Evolutionary conservation across 2,888 invertebrate genomes (phyloP).

Genomic region (Lumbricus terrestris): DNA sequence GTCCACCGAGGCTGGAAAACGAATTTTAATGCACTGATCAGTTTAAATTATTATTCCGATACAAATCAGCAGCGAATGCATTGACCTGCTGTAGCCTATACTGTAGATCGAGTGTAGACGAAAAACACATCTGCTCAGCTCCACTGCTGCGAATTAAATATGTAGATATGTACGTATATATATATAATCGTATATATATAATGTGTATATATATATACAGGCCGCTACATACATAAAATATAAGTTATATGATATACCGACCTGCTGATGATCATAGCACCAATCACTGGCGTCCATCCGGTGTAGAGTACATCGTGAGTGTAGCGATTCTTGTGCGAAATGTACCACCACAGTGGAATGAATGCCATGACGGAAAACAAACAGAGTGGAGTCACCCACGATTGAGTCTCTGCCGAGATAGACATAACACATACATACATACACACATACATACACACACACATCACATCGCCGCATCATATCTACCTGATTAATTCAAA

Average conservation of each 20-base stretch:
- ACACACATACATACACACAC: neutral
- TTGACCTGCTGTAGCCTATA: too few species aligned
- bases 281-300: slow-evolving; percentile 90
- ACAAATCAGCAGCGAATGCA: neutral
- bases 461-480: too few species aligned
- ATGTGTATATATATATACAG: neutral
- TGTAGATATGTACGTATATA: neutral
- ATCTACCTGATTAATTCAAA: neutral
- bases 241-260: slow-evolving; percentile 56
- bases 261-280: slow-evolving; percentile 91
- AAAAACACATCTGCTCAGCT: neutral
- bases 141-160: neutral
- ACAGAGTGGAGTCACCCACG: slow-evolving; percentile 74
- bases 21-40: neutral
- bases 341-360: slow-evolving; percentile 78
- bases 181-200: neutral
- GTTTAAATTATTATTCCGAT: neutral
- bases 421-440: neutral
- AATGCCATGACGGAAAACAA: slow-evolving; percentile 67
- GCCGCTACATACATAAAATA: too few species aligned
- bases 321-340: slow-evolving; percentile 77
- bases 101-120: too few species aligned
- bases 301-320: slow-evolving; percentile 78
- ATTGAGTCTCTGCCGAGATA: neutral
- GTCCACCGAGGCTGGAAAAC: slow-evolving; percentile 39